These are phyloP conservation scores for Romanomermis culicivorax DNA, from an alignment of 2,888 invertebrate species.

Conservation along the genomic window DNA sequence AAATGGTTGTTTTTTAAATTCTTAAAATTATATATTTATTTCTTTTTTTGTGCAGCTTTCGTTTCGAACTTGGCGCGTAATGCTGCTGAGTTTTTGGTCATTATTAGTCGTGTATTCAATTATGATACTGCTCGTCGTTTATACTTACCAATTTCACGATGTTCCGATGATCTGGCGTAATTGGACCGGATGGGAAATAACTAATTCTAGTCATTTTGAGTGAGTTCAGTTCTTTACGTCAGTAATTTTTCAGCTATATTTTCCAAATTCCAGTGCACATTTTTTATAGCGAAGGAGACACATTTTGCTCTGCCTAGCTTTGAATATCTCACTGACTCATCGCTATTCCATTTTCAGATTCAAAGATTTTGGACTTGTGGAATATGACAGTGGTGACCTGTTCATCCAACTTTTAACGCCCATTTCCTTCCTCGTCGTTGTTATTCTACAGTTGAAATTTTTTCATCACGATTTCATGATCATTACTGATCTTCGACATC, in stretches of 20 bases:
- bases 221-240: no score
- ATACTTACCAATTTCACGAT: constrained; percentile 85
- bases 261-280: background rate
- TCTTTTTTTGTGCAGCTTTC: constrained; percentile 66
- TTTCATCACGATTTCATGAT: constrained; percentile 89
- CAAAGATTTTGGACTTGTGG: constrained; percentile 73
- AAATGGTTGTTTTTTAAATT: no score
- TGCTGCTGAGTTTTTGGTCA: constrained; percentile 87
- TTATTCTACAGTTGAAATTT: constrained; percentile 85
- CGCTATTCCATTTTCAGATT: constrained; percentile 53
- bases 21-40: no score
- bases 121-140: constrained; percentile 72
- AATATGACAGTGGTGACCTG: constrained; percentile 61
- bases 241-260: no score
- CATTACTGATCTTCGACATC: no score
- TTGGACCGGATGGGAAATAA: constrained; percentile 47
- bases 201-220: background rate
- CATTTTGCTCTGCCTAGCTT: no score
- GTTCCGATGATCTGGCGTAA: constrained; percentile 58
- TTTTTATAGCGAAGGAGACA: background rate
- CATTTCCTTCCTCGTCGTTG: constrained; percentile 81
- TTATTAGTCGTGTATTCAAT: constrained; percentile 87
- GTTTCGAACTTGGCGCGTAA: constrained; percentile 66
- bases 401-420: constrained; percentile 78
- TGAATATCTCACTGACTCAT: no score